Evolutionary conservation across 2,797 vertebrate genomes (phyloP).

Genomic region (Pangasius djambal): DNA sequence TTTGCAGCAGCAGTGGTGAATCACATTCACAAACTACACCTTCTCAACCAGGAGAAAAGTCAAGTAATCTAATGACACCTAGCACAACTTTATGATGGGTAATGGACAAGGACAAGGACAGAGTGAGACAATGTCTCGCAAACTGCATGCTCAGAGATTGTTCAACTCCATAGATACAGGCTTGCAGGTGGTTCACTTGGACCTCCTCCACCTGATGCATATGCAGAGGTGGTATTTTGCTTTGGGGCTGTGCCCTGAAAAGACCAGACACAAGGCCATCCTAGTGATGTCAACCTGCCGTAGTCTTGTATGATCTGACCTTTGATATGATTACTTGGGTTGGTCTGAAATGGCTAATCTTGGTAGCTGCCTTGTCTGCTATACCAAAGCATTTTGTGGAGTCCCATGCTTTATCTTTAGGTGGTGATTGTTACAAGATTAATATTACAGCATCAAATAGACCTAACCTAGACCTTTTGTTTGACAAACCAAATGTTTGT

Average conservation of each 20-base stretch:
- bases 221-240: too few species aligned
- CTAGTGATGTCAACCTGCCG: neutral
- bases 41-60: neutral
- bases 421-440: neutral
- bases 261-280: neutral
- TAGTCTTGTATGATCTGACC: conserved; percentile 8
- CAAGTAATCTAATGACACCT: neutral
- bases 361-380: neutral
- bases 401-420: neutral
- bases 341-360: neutral
- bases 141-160: neutral
- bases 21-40: neutral
- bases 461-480: neutral
- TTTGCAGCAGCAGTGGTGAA: neutral
- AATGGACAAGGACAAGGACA: neutral
- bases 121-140: too few species aligned
- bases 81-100: neutral
- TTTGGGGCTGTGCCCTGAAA: neutral
- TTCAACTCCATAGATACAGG: neutral
- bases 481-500: conserved; percentile 1
- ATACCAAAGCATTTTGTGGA: neutral
- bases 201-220: neutral
- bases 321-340: neutral
- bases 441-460: neutral
- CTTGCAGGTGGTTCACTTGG: neutral